Percentiles rank a stretch among this genome's conserved stretches.
Conservation (phyloP, 2,797 vertebrate species). For the Fratercula arctica region DNA sequence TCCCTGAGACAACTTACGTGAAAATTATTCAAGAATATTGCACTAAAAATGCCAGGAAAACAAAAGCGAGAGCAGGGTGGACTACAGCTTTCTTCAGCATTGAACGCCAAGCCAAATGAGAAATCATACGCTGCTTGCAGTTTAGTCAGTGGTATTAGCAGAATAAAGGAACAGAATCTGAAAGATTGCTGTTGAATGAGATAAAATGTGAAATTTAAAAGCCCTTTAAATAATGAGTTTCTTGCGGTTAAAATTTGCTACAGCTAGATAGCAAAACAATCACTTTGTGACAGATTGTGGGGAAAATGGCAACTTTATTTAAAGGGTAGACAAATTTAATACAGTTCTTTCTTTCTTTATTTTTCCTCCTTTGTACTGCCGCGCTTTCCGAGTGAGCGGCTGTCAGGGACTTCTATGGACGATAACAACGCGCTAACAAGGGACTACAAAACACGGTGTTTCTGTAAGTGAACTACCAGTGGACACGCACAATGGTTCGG, state of each 20-base stretch:
- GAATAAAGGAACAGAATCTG: conserved; percentile 53
- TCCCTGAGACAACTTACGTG: not conserved
- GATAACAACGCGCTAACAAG: conserved; percentile 45
- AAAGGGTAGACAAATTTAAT: conserved; percentile 58
- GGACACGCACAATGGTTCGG: conserved; percentile 35
- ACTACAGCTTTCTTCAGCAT: not conserved
- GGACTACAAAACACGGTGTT: not conserved
- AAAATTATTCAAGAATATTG: not conserved
- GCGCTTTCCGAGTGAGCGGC: not conserved
- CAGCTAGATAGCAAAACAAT: conserved; percentile 64
- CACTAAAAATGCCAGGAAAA: not conserved
- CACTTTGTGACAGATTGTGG: conserved; percentile 49
- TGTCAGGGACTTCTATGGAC: conserved; percentile 16
- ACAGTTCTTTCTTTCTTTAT: conserved; percentile 41
- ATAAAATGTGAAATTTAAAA: conserved; percentile 68
- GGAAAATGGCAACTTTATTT: conserved; percentile 46
- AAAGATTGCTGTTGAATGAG: conserved; percentile 50
- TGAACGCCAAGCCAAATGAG: conserved; percentile 14
- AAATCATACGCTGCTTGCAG: not conserved
- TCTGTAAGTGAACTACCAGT: conserved; percentile 30
- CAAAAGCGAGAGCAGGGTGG: not conserved
- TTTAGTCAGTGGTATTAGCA: conserved; percentile 19
- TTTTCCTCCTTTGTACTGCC: conserved; percentile 29
- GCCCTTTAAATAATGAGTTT: conserved; percentile 60
- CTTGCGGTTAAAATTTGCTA: conserved; percentile 62